These are phyloP conservation scores for Forpus xanthops DNA, from an alignment of 2,797 vertebrate genomes.

Conservation along the genomic window DNA sequence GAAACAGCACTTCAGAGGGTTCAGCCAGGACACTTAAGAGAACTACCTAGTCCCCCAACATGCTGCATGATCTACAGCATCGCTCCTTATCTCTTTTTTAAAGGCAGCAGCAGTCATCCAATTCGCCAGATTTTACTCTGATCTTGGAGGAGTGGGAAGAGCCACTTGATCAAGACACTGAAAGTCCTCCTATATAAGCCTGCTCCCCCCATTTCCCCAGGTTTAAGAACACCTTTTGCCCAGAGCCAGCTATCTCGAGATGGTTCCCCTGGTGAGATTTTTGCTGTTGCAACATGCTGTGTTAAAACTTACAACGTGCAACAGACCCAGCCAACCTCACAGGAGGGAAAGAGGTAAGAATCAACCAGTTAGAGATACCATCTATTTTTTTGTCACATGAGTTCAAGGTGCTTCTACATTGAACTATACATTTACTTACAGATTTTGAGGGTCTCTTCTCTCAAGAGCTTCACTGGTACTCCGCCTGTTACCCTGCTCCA, in stretches of 20 bases:
- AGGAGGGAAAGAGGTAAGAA: not conserved
- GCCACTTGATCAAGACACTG: not conserved
- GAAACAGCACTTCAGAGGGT: not conserved
- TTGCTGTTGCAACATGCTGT: not conserved
- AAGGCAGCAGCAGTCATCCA: not conserved
- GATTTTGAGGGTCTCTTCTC: not conserved
- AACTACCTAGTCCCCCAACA: not conserved
- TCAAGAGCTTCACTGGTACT: not conserved
- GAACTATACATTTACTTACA: slow-evolving; percentile 50
- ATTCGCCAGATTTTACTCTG: not conserved
- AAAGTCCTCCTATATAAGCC: not conserved
- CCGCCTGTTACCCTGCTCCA: not conserved
- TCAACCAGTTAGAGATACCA: not conserved
- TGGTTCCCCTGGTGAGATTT: not conserved
- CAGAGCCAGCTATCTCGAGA: not conserved
- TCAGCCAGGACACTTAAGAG: not conserved
- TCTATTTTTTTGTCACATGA: not conserved
- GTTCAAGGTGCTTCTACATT: not conserved
- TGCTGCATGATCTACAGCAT: not conserved
- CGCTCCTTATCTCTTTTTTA: not conserved
- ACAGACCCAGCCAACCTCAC: accelerated
- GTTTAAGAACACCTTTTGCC: not conserved
- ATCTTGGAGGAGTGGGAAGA: not conserved
- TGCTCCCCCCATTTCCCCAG: not conserved
- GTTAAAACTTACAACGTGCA: not conserved